phyloP scores from a whole-genome alignment of 2,113 vertebrate genomes.

The Acrocephalus kingi region DNA sequence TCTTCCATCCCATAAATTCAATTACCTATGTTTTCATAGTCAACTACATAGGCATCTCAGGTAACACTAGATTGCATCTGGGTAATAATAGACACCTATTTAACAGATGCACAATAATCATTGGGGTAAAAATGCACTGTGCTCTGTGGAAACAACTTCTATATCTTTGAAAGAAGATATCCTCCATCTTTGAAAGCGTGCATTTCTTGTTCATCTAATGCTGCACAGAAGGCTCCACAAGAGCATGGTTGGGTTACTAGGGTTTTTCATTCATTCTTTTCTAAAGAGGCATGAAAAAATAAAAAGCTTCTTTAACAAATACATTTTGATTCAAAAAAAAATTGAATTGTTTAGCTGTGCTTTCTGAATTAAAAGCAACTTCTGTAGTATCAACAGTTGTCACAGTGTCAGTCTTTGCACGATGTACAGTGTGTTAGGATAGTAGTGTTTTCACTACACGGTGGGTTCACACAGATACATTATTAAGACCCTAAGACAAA shows the following conservation, averaged over 20 bases:
- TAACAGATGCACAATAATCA: neutral
- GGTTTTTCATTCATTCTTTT: neutral
- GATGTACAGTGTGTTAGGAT: neutral
- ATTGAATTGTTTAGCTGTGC: neutral
- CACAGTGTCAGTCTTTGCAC: neutral
- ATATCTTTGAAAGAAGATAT: neutral
- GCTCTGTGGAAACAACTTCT: slow-evolving; percentile 18
- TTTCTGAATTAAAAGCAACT: slow-evolving; percentile 30
- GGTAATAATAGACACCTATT: neutral
- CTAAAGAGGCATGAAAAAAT: slow-evolving; percentile 14
- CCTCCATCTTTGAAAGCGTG: slow-evolving; percentile 7
- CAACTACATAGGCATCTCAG: slow-evolving; percentile 10
- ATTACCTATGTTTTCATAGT: slow-evolving; percentile 6
- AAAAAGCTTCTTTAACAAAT: neutral
- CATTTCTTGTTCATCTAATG: slow-evolving; percentile 16
- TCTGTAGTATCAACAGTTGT: slow-evolving; percentile 7
- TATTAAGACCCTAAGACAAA: neutral
- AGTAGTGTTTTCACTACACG: neutral
- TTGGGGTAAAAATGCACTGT: neutral
- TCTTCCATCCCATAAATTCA: neutral
- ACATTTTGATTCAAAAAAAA: neutral
- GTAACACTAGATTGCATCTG: neutral
- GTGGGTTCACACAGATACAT: neutral
- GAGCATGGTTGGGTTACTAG: neutral
- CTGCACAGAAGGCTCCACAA: neutral